Conservation (phyloP, 64 coral and sea anemone species). For the Trachythela sp. region DNA sequence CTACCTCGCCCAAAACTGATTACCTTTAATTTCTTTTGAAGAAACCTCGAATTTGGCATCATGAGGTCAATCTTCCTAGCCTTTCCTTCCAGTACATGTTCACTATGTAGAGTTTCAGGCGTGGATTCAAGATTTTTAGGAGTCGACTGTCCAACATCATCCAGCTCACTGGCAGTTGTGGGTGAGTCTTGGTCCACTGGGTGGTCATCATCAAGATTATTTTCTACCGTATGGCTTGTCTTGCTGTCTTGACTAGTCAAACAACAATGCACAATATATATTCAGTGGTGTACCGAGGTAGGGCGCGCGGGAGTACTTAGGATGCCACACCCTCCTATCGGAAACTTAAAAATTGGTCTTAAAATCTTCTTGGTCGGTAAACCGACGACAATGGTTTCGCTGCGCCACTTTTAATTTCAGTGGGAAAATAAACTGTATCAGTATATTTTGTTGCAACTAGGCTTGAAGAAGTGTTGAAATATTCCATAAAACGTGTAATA, state of each 20-base stretch:
- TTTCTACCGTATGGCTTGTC: not conserved
- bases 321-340: too few species aligned
- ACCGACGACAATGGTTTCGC: too few species aligned
- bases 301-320: too few species aligned
- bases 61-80: not conserved
- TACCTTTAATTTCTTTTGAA: conserved; percentile 5
- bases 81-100: not conserved
- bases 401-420: too few species aligned
- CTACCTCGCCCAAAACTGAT: not conserved
- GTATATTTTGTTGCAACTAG: too few species aligned
- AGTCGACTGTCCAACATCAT: not conserved
- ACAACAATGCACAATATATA: not conserved
- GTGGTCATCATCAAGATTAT: not conserved
- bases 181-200: not conserved
- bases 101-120: not conserved
- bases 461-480: too few species aligned
- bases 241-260: not conserved
- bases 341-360: too few species aligned
- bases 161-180: not conserved
- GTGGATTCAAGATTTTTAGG: not conserved
- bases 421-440: too few species aligned
- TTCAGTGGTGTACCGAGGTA: too few species aligned
- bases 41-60: not conserved
- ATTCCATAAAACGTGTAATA: too few species aligned
- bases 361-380: too few species aligned